Base-by-base conservation (phyloP, 64 coral and sea anemone genomes). In the Dendronephthya gigantea region DNA sequence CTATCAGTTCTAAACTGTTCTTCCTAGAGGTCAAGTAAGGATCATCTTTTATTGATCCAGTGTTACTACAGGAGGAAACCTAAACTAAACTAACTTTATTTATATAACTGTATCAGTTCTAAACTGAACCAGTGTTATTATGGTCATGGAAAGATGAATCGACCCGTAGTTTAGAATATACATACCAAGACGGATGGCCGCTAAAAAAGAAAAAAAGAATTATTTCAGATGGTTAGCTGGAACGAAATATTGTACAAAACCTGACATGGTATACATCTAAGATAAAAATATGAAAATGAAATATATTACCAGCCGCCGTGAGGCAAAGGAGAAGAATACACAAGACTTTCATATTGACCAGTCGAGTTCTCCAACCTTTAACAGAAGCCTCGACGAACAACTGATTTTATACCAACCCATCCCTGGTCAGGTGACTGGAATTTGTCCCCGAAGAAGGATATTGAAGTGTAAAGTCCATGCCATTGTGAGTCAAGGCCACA, bases 201-300 rank as follows among this genome's bases (percentile, higher is more conserved):
- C 72, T 79, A 79, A 79, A 34, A 79, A 79, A 8, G 37, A 79
- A 79, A 79, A 79, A 79, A 9, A 79, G 15, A 17, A 79, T 36
- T 2, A 5, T 79, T 79, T 45, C 11, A 45, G 41, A 45, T 11
- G 41, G 4, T 4, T 45, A 45, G 41, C 41, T 11, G 41, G 4
- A 45, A 45, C 4, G 41, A 6, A 45, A 45, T 6, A 45, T 45
- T 45, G 41, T 45, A 45, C 11, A 45, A 45, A 45, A 45, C 4
- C 4, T 11, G 41, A 45, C 41, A 6, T 45, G 11, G n/a, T n/a
- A 45, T 11, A 45, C 25, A 62, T 23, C 55, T 7, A 22, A 2
- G 12, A 0, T 23, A 62, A 62, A 62, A 62, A 22, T 22, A 74
- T 5, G 68, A 74, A 19, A 35, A 35, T 4, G 10, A 35, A 36